phyloP scores from a whole-genome alignment of 2,888 invertebrate species.

The Phrixothrix hirtus region DNA sequence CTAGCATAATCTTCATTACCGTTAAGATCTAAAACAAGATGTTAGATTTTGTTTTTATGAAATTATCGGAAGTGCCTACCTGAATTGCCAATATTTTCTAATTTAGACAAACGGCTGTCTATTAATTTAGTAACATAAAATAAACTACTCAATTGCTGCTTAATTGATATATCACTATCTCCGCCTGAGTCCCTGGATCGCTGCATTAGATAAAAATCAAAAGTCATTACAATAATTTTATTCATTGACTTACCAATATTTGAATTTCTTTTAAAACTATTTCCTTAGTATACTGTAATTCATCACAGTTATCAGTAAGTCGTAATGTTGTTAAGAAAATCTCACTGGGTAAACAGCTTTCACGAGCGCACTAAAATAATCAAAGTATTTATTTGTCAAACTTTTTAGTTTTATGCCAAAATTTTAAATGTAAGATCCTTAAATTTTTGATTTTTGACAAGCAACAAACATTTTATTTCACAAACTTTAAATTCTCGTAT shows the following conservation, averaged over 20 bases:
- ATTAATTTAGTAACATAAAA: slow-evolving; percentile 78
- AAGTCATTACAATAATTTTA: no score
- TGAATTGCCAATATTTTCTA: slow-evolving; percentile 45
- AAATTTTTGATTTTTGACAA: no score
- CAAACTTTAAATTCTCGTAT: no score
- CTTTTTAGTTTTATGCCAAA: not conserved
- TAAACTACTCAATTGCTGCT: slow-evolving; percentile 84
- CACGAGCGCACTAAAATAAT: slow-evolving; percentile 74
- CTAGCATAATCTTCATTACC: slow-evolving; percentile 8
- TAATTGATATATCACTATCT: slow-evolving; percentile 79
- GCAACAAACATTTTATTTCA: no score
- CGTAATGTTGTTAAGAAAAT: slow-evolving; percentile 82
- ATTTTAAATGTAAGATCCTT: not conserved
- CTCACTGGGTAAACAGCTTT: slow-evolving; percentile 76
- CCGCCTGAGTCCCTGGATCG: slow-evolving; percentile 85
- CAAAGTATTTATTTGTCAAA: no score
- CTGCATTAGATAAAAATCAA: slow-evolving; percentile 53
- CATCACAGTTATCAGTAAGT: slow-evolving; percentile 78
- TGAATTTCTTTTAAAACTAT: slow-evolving; percentile 81
- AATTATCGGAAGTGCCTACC: slow-evolving; percentile 12
- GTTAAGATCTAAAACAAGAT: slow-evolving; percentile 11
- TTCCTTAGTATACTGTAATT: slow-evolving; percentile 79
- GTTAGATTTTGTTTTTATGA: not conserved
- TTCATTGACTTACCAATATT: slow-evolving; percentile 60
- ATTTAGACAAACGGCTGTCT: slow-evolving; percentile 59